Evolutionary conservation across 2,888 invertebrate genomes (phyloP), one percentile per base, ranked within the genome.

Genomic region (Dasysyrphus albostriatus): DNA sequence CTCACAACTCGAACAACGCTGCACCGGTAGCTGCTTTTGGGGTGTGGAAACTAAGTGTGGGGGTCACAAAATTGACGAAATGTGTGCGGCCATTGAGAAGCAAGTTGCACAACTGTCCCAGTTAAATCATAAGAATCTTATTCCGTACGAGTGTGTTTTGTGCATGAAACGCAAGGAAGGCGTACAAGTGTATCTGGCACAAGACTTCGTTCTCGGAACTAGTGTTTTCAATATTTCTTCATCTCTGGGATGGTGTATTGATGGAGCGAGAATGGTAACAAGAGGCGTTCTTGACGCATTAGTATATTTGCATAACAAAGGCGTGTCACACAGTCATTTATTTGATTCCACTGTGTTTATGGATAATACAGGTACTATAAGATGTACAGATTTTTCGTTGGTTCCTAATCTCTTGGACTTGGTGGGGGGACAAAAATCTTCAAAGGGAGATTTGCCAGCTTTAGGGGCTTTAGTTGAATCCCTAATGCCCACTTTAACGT

Each of bases 281-380:
- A 93, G 93, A 63, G 97, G 96, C 39, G 94, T 98, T 37, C 93
- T 98, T 5, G 94, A 95, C 72, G 97, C 96, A 14, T 92, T 98
- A 42, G 94, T 95, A 49, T 97, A 95, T 91, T 93, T 98, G 76
- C 98, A 98, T 91, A 94, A 95, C 89, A 96, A 96, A 87, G 96
- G 96, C 88, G 95, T 98, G 1, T 95, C 97, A 16, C 98, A 98
- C 91, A 95, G 96, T 90, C 96, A 97, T 92, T 93, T 98, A n/a
- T 93, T 96, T 82, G 95, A 95, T 89, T 95, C 95, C 24, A 96
- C 95, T 88, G 95, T 97, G 74, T 96, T 95, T 90, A 93, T 97
- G 91, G 96, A 96, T 89, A 94, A 94, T 65, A 92, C 92, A 75
- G 96, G 96, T 58, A 93, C 90, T 16, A 91, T 92, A 51, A 90